These are phyloP conservation scores for Lepeophtheirus salmonis DNA, from an alignment of 1,140 invertebrate genomes.

Conservation along the genomic window DNA sequence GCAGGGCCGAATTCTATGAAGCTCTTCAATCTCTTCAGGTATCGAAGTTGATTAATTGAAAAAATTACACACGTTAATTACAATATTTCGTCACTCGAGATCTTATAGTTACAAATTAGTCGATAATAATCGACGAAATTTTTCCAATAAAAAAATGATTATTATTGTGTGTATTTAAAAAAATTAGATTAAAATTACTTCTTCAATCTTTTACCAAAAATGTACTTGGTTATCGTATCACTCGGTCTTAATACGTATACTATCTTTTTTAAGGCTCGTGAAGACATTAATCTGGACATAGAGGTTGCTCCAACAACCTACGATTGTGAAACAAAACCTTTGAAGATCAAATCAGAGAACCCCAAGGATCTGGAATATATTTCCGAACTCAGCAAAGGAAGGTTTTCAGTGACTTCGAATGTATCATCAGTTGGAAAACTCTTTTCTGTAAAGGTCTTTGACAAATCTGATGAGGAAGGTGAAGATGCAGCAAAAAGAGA, in stretches of 20 bases:
- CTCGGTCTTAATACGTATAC: no score
- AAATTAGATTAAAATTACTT: no score
- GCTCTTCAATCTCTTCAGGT: slow-evolving; percentile 20
- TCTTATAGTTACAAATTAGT: no score
- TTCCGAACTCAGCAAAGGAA: slow-evolving; percentile 37
- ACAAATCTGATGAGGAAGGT: slow-evolving; percentile 28
- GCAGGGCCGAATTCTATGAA: slow-evolving; percentile 17
- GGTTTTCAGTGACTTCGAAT: slow-evolving; percentile 62
- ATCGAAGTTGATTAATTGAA: not conserved
- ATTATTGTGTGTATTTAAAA: no score
- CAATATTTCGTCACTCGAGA: no score
- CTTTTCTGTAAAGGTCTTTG: slow-evolving; percentile 50
- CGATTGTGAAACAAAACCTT: slow-evolving; percentile 9
- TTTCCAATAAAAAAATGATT: no score
- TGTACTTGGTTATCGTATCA: no score
- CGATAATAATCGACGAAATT: no score
- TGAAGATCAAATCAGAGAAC: slow-evolving; percentile 27
- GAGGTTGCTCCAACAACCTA: not conserved
- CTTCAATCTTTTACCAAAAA: no score
- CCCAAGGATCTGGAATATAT: slow-evolving; percentile 16
- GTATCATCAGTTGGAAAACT: slow-evolving; percentile 48
- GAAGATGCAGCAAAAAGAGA: slow-evolving; percentile 43
- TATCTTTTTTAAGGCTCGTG: not conserved
- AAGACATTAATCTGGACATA: slow-evolving; percentile 12
- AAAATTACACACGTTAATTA: not conserved